Conservation (phyloP, 2,797 vertebrate genomes). For the Tympanoctomys barrerae region DNA sequence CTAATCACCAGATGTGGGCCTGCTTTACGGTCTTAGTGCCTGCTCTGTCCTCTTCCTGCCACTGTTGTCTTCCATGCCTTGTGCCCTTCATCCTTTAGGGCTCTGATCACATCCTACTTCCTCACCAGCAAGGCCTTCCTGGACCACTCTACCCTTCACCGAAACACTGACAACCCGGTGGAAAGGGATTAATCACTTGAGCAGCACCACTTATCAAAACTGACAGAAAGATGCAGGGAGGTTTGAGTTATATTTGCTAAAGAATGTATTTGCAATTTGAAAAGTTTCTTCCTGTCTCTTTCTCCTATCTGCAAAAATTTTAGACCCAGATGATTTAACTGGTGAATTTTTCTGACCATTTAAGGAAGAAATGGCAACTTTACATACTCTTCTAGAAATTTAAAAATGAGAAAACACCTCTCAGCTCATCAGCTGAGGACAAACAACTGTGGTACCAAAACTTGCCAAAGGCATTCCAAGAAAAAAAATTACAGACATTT, state of each 20-base stretch:
- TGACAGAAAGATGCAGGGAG: conserved; percentile 22
- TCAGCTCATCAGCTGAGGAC: neutral
- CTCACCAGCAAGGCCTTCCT: neutral
- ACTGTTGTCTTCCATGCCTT: rapidly evolving
- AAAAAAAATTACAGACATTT: neutral
- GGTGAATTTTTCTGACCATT: neutral
- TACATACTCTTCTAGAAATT: neutral
- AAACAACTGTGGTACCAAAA: neutral
- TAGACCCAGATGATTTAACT: neutral
- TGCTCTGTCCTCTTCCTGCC: neutral
- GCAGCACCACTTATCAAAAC: neutral
- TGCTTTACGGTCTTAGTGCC: neutral
- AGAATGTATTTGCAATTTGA: neutral
- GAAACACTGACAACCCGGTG: neutral
- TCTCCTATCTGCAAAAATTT: neutral
- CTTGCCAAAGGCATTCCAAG: neutral
- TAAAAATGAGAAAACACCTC: neutral
- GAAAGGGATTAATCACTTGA: neutral
- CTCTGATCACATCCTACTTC: neutral
- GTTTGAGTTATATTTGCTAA: neutral
- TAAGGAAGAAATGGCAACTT: conserved; percentile 30
- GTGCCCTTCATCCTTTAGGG: neutral
- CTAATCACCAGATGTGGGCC: too few relatives aligned
- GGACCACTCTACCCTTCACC: neutral
- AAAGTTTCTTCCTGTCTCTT: neutral